Base-by-base conservation (phyloP, 2,113 vertebrate genomes). In the Burhinus bistriatus region DNA sequence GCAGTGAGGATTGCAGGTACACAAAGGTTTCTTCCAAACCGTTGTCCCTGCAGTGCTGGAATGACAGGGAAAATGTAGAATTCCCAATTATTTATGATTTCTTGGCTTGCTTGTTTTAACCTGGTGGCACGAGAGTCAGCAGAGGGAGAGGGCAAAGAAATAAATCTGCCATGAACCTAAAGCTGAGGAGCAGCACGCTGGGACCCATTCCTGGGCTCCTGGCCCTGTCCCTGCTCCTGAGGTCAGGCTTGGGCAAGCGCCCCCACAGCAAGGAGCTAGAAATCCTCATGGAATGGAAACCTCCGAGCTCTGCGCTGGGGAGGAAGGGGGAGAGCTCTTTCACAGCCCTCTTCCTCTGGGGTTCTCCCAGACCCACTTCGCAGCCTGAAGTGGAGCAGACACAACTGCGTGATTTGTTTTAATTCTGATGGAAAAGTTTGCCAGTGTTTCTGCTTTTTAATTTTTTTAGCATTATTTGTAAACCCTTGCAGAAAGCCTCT, bases 391-490 rank as follows among this genome's bases (percentile, higher is more conserved):
- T n/a, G 40, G 22, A 73, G 27, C 13, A n/a, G 55, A 17, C 4
- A 25, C 15, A 57, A 20, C 76, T 20, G 15, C 12, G 4, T 40
- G 45, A 12, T 47, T 69, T 29, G 23, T 49, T 84, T 51, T 68
- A 27, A 42, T 94, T 91, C 65, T 82, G 29, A 51, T 58, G 9
- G 79, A 82, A 68, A 89, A 68, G 36, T 88, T 79, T 59, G 77
- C 81, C 78, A 76, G 25, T 66, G 55, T 93, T 95, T 95, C 59
- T 81, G 79, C 71, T 92, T 93, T 78, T 78, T 10, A 49, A 45
- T 58, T 79, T 85, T 93, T 90, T 76, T 47, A 64, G 59, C 3
- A 0, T 84, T 83, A 44, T 96, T 95, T 96, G 79, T 86, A 86
- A 79, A 89, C 47, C 34, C 22, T 83, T 12, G 3, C 68, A 59